Evolutionary conservation across 2,888 invertebrate genomes (phyloP).

Genomic region (Dynastes tityus): DNA sequence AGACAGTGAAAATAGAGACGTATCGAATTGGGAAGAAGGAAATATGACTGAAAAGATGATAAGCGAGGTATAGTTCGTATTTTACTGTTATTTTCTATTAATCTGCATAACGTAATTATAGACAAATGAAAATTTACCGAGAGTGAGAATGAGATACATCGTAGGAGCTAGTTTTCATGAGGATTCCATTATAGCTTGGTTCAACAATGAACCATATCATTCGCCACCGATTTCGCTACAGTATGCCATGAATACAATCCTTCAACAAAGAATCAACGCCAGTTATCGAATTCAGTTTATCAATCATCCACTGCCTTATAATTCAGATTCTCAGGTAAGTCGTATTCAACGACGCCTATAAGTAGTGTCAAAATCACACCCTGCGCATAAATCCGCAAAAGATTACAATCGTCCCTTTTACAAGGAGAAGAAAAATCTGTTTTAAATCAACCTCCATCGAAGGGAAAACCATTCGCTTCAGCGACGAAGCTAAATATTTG

Average conservation of each 20-base stretch:
- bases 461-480: no score
- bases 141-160: constrained; percentile 67
- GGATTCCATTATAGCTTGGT: constrained; percentile 75
- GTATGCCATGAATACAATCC: constrained; percentile 76
- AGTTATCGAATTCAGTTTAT: constrained; percentile 68
- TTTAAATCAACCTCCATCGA: no score
- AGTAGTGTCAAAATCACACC: no score
- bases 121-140: constrained; percentile 55
- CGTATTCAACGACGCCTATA: background rate
- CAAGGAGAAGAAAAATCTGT: no score
- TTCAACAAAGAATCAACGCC: constrained; percentile 60
- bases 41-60: constrained; percentile 70
- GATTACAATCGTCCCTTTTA: no score
- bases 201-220: constrained; percentile 85
- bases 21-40: constrained; percentile 54
- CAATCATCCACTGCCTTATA: constrained; percentile 82
- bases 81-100: no score
- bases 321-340: constrained; percentile 72
- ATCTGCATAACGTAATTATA: constrained; percentile 33
- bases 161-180: constrained; percentile 72
- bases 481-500: no score
- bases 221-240: constrained; percentile 79
- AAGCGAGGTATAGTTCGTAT: constrained; percentile 66
- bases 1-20: constrained; percentile 16
- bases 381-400: no score